These are phyloP conservation scores for Prenolepis imparis DNA, from an alignment of 2,888 invertebrate genomes.

Conservation along the genomic window DNA sequence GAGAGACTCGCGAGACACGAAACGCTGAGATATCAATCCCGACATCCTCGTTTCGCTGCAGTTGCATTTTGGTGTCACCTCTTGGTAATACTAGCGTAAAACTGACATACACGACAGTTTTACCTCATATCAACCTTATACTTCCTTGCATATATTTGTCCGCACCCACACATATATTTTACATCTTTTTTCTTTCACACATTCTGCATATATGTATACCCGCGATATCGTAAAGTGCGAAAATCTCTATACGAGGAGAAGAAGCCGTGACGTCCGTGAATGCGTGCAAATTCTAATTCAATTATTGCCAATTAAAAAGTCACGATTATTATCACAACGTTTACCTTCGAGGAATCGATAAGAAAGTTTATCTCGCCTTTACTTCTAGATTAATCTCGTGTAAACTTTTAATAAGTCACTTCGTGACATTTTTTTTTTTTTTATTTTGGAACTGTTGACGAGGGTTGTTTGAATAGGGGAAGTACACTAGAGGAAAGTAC, in stretches of 20 bases:
- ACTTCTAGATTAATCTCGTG: neutral
- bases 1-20: neutral
- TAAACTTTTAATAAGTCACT: neutral
- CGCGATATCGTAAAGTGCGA: neutral
- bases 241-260: neutral
- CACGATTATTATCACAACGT: neutral
- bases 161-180: neutral
- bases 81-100: neutral
- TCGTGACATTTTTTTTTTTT: neutral
- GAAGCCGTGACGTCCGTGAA: neutral
- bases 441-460: neutral
- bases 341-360: conserved; percentile 31
- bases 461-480: neutral
- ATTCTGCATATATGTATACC: neutral
- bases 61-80: conserved; percentile 14
- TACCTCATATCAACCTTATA: neutral
- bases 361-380: conserved; percentile 6
- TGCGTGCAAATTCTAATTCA: neutral
- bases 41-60: neutral
- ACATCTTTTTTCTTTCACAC: neutral
- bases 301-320: no score
- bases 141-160: neutral
- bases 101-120: neutral
- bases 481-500: neutral
- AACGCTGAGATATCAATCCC: neutral